Conservation (phyloP, 1,140 invertebrate species). For the Drosophila tristis region DNA sequence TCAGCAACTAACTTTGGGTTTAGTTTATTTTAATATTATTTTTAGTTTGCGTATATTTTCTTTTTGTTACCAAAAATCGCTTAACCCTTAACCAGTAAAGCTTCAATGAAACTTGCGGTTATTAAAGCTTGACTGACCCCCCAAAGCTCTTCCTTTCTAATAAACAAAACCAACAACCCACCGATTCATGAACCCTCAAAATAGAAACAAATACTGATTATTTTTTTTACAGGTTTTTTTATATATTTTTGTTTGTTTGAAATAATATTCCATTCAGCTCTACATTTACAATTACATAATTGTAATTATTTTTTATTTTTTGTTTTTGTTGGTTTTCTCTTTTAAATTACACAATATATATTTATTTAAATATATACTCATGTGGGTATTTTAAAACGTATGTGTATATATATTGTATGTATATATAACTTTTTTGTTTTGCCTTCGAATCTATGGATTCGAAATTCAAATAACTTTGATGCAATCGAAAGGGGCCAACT, state of each 20-base stretch:
- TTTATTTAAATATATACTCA: constrained; percentile 68
- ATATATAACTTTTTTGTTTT: constrained; percentile 54
- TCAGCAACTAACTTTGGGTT: no score
- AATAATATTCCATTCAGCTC: constrained; percentile 80
- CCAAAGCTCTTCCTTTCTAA: constrained; percentile 1
- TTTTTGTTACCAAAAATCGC: no score
- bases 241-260: constrained; percentile 68
- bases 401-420: constrained; percentile 73
- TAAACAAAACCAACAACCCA: neutral
- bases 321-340: constrained; percentile 50
- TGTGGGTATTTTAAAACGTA: constrained; percentile 77
- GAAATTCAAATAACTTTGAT: constrained; percentile 48
- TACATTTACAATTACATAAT: constrained; percentile 82
- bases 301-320: constrained; percentile 60
- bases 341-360: constrained; percentile 71
- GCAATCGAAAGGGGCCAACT: constrained; percentile 35
- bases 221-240: constrained; percentile 62
- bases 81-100: neutral
- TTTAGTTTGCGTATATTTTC: no score
- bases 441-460: constrained; percentile 40
- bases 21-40: no score
- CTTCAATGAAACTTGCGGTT: neutral
- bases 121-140: neutral
- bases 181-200: neutral
- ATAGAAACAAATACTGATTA: constrained; percentile 1